Evolutionary conservation across 1,140 invertebrate genomes (phyloP).

Genomic region (Metopolophium dirhodum): DNA sequence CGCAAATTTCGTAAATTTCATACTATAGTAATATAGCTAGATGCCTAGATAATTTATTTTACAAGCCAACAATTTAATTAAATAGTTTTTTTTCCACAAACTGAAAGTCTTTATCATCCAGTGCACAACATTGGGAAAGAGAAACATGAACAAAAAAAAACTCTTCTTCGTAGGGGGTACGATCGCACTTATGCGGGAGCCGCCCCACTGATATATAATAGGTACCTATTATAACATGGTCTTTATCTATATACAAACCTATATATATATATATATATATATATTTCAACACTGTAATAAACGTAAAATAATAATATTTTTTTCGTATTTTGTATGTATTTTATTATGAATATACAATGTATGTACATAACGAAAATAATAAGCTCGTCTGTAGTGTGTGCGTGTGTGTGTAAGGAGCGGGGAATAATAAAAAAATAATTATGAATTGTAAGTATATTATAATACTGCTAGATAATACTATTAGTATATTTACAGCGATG

Average conservation of each 20-base stretch:
- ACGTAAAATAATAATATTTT: not conserved
- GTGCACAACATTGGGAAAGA: not conserved
- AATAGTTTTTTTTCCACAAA: not conserved
- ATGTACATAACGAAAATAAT: too few species aligned
- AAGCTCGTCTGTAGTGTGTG: not conserved
- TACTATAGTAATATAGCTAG: not conserved
- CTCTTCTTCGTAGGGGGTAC: not conserved
- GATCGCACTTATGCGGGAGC: not conserved
- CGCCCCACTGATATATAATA: constrained; percentile 17
- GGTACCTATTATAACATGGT: not conserved
- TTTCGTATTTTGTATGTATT: not conserved
- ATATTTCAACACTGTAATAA: not conserved
- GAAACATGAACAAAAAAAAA: not conserved
- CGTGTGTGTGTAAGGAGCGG: too few species aligned
- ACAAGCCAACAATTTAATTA: not conserved
- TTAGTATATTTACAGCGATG: too few species aligned
- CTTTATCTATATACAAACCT: not conserved
- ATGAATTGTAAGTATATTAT: too few species aligned
- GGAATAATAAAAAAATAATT: too few species aligned
- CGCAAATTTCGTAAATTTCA: not conserved
- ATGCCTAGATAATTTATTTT: not conserved
- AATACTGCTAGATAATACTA: too few species aligned
- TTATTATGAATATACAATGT: too few species aligned
- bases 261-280: too few species aligned
- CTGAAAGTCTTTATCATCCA: not conserved